A percentile compares a stretch with the other conserved stretches of the same genome.
These are phyloP conservation scores for Microctenopoma lineatum DNA, from an alignment of 2,797 vertebrate genomes.

Conservation along the genomic window DNA sequence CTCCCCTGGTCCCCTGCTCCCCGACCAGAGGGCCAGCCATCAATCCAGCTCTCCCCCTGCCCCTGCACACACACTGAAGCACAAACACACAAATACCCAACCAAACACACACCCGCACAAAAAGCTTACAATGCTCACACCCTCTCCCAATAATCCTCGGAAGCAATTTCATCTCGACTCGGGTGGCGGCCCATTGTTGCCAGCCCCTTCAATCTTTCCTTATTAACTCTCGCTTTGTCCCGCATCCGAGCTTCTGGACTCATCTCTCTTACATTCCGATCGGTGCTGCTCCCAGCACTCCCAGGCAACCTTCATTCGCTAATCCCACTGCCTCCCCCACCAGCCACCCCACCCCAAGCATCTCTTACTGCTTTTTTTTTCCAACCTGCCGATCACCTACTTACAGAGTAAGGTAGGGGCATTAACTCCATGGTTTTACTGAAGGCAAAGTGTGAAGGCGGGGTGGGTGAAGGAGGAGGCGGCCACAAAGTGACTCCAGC, in stretches of 20 bases:
- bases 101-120: conserved; percentile 78
- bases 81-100: conserved; percentile 75
- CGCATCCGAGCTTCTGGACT: conserved; percentile 89
- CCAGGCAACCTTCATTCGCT: conserved; percentile 92
- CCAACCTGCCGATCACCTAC: conserved; percentile 97
- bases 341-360: conserved; percentile 84
- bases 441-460: conserved; percentile 82
- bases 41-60: conserved; percentile 83
- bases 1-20: conserved; percentile 85
- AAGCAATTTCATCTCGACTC: conserved; percentile 91
- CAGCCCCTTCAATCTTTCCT: conserved; percentile 91
- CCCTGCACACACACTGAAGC: conserved; percentile 50
- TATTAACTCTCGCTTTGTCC: conserved; percentile 94
- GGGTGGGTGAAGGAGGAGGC: conserved; percentile 82
- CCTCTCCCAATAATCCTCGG: conserved; percentile 93
- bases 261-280: conserved; percentile 97
- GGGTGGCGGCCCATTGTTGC: conserved; percentile 90
- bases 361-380: conserved; percentile 84
- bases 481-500: conserved; percentile 89
- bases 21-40: conserved; percentile 86
- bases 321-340: conserved; percentile 83
- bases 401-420: conserved; percentile 94
- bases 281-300: conserved; percentile 87
- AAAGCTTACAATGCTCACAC: conserved; percentile 82
- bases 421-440: conserved; percentile 85